phyloP scores from a whole-genome alignment of 1,140 invertebrate genomes.

The Babylonia areolata region DNA sequence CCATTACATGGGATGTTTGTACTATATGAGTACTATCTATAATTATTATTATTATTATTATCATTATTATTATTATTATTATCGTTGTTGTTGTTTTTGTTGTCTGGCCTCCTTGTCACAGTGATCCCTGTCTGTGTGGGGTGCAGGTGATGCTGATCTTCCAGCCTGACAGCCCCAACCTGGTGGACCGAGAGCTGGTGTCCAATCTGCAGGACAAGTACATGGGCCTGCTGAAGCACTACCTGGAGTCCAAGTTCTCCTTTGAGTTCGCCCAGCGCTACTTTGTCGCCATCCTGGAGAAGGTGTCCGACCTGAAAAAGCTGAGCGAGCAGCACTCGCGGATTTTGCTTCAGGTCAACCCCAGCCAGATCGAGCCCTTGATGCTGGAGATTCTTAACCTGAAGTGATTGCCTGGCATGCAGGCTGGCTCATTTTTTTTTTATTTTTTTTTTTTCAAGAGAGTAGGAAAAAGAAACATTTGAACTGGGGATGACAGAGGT shows the following conservation, averaged over 20 bases:
- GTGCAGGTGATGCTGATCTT: constrained; percentile 92
- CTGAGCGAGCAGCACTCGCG: constrained; percentile 90
- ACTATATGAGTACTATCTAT: too few relatives aligned
- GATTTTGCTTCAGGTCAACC: constrained; percentile 93
- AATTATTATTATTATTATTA: too few relatives aligned
- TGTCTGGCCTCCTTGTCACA: too few relatives aligned
- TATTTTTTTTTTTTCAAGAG: too few relatives aligned
- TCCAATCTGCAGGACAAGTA: constrained; percentile 87
- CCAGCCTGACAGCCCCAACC: constrained; percentile 85
- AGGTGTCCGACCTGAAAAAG: constrained; percentile 89
- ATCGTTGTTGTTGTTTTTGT: too few relatives aligned
- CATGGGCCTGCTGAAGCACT: constrained; percentile 90
- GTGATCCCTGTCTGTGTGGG: too few relatives aligned
- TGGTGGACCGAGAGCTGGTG: constrained; percentile 86
- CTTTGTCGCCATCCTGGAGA: constrained; percentile 84
- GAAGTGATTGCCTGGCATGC: constrained; percentile 5
- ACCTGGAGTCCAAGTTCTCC: constrained; percentile 87
- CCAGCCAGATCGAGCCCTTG: constrained; percentile 90
- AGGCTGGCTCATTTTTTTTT: too few relatives aligned
- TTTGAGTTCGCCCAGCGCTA: constrained; percentile 57
- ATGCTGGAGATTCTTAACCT: constrained; percentile 80
- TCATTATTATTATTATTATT: too few relatives aligned
- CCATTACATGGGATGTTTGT: too few relatives aligned
- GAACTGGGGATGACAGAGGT: too few relatives aligned
- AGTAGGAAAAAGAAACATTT: too few relatives aligned